phyloP scores from a whole-genome alignment of 2,888 invertebrate genomes.

The Polietes domitor region DNA sequence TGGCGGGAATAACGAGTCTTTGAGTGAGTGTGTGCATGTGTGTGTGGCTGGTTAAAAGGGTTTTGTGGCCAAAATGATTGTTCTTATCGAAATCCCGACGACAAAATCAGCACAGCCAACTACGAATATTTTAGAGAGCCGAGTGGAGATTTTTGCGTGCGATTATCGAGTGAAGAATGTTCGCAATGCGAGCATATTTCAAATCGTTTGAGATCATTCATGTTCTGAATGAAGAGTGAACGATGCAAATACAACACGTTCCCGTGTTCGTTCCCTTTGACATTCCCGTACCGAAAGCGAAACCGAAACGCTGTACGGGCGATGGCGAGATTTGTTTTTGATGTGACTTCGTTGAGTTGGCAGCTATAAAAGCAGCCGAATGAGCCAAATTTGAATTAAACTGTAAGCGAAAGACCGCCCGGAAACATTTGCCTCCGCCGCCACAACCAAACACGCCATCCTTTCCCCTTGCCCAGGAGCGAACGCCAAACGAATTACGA shows the following conservation, averaged over 20 bases:
- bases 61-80: slow-evolving; percentile 18
- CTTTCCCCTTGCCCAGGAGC: slow-evolving; percentile 22
- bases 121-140: slow-evolving; percentile 10
- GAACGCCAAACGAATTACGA: slow-evolving; percentile 42
- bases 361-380: slow-evolving; percentile 62
- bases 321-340: slow-evolving; percentile 26
- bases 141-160: slow-evolving; percentile 9
- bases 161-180: slow-evolving; percentile 21
- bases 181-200: slow-evolving; percentile 25
- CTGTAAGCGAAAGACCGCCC: slow-evolving; percentile 59
- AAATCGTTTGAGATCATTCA: slow-evolving; percentile 33
- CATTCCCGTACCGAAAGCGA: neutral
- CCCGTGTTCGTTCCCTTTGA: neutral
- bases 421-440: slow-evolving; percentile 44
- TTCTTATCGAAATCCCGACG: neutral
- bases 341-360: slow-evolving; percentile 41
- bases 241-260: slow-evolving; percentile 33
- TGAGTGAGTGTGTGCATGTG: neutral
- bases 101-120: slow-evolving; percentile 6
- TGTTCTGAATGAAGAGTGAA: slow-evolving; percentile 37
- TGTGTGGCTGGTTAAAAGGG: neutral
- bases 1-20: neutral
- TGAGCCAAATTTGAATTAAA: slow-evolving; percentile 64
- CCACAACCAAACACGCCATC: slow-evolving; percentile 31
- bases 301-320: neutral